phyloP scores from a whole-genome alignment of 2,113 vertebrate species.

The Boulengeromyrus knoepffleri region DNA sequence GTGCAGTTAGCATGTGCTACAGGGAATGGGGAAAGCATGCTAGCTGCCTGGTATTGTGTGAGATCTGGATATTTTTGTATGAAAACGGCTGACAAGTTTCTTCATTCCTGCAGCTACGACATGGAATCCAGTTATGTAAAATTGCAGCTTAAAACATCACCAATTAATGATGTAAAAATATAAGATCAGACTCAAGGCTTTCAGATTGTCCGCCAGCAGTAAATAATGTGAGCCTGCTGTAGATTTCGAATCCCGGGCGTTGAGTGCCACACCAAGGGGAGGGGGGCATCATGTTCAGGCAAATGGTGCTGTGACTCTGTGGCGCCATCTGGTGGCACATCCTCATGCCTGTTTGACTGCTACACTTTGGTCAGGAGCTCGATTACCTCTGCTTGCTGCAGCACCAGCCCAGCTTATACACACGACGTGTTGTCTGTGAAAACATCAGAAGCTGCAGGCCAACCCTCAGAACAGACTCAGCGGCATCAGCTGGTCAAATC shows the following conservation, averaged over 20 bases:
- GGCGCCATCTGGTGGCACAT: constrained; percentile 57
- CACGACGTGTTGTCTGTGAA: background rate
- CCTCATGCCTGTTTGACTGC: constrained; percentile 10
- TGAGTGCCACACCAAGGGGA: background rate
- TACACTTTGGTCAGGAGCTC: background rate
- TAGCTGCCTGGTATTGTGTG: background rate
- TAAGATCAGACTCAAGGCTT: background rate
- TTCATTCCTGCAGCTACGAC: background rate
- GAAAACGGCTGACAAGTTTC: background rate
- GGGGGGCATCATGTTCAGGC: background rate
- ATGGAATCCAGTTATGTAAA: background rate
- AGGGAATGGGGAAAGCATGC: background rate
- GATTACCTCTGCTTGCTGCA: background rate
- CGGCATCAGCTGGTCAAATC: background rate
- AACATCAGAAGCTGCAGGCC: background rate
- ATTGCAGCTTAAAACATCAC: background rate
- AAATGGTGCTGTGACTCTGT: constrained; percentile 25
- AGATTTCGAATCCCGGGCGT: background rate
- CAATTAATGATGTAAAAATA: background rate
- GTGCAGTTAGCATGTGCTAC: background rate
- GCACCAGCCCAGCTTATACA: background rate
- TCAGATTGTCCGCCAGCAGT: background rate
- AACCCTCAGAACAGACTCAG: background rate
- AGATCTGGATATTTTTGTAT: background rate
- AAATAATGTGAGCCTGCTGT: background rate